These are phyloP conservation scores for Neoaliturus tenellus DNA, from an alignment of 2,888 invertebrate genomes.

Conservation along the genomic window DNA sequence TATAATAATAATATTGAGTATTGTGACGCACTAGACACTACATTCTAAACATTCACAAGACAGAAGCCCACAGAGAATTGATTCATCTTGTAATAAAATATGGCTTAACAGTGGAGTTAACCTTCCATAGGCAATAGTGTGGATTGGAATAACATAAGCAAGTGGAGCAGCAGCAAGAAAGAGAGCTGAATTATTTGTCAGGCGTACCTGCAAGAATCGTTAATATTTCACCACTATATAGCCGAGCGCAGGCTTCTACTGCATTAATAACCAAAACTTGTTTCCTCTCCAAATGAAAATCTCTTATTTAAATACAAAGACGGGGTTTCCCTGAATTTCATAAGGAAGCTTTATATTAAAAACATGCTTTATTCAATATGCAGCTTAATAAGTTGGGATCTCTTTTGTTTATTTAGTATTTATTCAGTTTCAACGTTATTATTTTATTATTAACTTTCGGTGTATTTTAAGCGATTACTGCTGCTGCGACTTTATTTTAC, in stretches of 20 bases:
- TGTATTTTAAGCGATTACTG: no score
- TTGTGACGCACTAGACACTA: no score
- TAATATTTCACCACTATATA: slow-evolving; percentile 51
- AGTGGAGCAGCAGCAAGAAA: slow-evolving; percentile 42
- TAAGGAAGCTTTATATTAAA: slow-evolving; percentile 32
- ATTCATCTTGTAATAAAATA: no score
- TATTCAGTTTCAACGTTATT: background rate
- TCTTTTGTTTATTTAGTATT: background rate
- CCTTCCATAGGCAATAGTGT: background rate
- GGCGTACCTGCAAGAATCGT: slow-evolving; percentile 47
- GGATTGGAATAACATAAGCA: slow-evolving; percentile 40
- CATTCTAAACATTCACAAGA: no score
- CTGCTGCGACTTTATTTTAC: no score
- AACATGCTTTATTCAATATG: slow-evolving; percentile 30
- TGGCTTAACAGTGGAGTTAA: no score
- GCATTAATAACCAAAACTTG: slow-evolving; percentile 49
- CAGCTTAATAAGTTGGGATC: slow-evolving; percentile 23
- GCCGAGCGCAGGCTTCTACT: slow-evolving; percentile 45
- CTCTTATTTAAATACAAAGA: slow-evolving; percentile 50
- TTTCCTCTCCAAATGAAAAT: slow-evolving; percentile 52
- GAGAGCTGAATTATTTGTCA: slow-evolving; percentile 50
- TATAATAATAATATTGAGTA: no score
- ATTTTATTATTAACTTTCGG: background rate
- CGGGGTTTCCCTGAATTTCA: slow-evolving; percentile 33
- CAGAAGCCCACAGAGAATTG: no score